Percentiles rank a stretch among this genome's conserved stretches.
Evolutionary conservation across 2,888 invertebrate genomes (phyloP).

Genomic region (Andrena praecox): DNA sequence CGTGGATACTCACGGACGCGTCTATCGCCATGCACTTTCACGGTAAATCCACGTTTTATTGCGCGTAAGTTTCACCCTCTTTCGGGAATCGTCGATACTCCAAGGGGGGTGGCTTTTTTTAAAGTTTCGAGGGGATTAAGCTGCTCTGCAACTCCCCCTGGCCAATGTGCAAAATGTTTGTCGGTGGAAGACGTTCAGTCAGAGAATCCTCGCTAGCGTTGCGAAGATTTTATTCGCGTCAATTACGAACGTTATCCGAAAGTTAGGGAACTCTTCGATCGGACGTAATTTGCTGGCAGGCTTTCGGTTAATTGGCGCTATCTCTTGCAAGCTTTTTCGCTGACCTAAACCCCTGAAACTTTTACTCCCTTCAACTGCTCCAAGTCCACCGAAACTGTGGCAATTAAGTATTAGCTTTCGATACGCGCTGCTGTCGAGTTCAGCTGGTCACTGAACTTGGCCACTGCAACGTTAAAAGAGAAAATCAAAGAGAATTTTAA

Average conservation of each 20-base stretch:
- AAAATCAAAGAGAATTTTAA: neutral
- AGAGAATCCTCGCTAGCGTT: neutral
- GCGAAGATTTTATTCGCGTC: neutral
- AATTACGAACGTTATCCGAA: neutral
- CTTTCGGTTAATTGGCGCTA: slow-evolving; percentile 4
- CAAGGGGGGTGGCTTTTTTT: neutral
- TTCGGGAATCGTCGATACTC: slow-evolving; percentile 9
- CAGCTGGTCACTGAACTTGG: neutral
- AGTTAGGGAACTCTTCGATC: slow-evolving; percentile 11
- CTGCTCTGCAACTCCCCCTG: neutral
- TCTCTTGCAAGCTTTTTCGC: slow-evolving; percentile 10
- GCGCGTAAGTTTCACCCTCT: slow-evolving; percentile 23
- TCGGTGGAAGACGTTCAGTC: neutral
- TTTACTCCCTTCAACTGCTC: neutral
- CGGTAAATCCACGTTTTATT: slow-evolving; percentile 43
- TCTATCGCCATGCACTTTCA: slow-evolving; percentile 46
- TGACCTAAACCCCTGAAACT: slow-evolving; percentile 8
- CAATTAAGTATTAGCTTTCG: slow-evolving; percentile 12
- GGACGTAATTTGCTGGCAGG: slow-evolving; percentile 1
- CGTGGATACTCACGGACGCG: slow-evolving; percentile 16
- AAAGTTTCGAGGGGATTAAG: neutral
- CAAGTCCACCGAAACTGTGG: neutral
- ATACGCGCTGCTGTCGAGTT: neutral
- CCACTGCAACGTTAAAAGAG: too few species aligned
- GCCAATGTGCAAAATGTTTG: neutral